A percentile compares a stretch with the other conserved stretches of the same genome.
phyloP scores from a whole-genome alignment of 2,113 vertebrate species.

The Parotia lawesii region DNA sequence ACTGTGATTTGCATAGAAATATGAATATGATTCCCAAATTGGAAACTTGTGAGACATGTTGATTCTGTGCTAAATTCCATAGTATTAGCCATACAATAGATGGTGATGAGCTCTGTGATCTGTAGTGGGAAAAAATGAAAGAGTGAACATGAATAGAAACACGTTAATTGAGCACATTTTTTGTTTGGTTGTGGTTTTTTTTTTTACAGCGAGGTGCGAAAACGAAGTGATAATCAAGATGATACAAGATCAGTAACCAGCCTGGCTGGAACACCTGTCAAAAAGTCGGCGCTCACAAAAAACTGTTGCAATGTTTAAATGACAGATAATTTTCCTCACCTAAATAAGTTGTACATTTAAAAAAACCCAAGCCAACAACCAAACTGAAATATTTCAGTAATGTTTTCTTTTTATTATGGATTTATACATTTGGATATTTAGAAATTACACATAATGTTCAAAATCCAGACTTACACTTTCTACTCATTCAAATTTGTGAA shows the following conservation, averaged over 20 bases:
- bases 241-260: conserved; percentile 75
- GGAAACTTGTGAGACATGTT: neutral
- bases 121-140: neutral
- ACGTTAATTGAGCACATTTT: neutral
- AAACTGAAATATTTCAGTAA: neutral
- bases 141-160: neutral
- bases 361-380: neutral
- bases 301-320: conserved; percentile 81
- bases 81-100: neutral
- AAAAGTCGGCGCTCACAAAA: conserved; percentile 75
- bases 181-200: neutral
- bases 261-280: conserved; percentile 69
- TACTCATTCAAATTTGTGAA: neutral
- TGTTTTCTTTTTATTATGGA: neutral
- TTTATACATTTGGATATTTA: neutral
- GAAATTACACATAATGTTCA: neutral
- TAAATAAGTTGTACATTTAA: neutral
- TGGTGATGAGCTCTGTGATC: neutral
- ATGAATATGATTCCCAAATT: neutral
- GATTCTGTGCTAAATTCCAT: neutral
- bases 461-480: neutral
- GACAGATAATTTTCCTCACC: neutral
- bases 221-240: conserved; percentile 71
- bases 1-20: neutral
- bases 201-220: conserved; percentile 83